These are phyloP conservation scores for Chironomus tentans DNA, from an alignment of 2,888 invertebrate species.

Conservation along the genomic window DNA sequence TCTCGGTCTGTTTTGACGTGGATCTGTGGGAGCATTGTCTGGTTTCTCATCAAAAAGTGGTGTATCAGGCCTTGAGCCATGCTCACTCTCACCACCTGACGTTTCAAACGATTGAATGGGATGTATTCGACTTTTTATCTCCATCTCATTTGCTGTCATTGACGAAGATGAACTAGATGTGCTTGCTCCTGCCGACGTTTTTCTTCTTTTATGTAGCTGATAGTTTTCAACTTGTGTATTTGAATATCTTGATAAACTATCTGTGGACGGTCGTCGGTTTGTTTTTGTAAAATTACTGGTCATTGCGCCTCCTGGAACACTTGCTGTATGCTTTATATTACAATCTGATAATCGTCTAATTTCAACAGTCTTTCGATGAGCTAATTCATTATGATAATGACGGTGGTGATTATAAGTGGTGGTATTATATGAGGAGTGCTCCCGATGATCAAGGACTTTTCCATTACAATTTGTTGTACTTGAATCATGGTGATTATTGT, in stretches of 20 bases:
- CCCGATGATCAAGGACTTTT: constrained; percentile 25
- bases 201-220: constrained; percentile 29
- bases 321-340: constrained; percentile 33
- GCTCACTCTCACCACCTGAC: constrained; percentile 52
- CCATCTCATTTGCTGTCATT: constrained; percentile 30
- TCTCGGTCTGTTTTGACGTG: constrained; percentile 51
- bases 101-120: constrained; percentile 46
- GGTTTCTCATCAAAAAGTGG: constrained; percentile 75
- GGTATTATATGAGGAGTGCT: background rate
- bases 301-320: constrained; percentile 32
- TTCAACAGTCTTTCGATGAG: constrained; percentile 41
- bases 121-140: constrained; percentile 44
- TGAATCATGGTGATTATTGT: background rate
- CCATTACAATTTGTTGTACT: constrained; percentile 27
- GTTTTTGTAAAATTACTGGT: constrained; percentile 29
- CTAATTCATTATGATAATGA: constrained; percentile 15
- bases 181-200: constrained; percentile 29
- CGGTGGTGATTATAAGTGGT: constrained; percentile 7
- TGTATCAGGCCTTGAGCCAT: constrained; percentile 74
- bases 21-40: constrained; percentile 65
- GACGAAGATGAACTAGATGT: constrained; percentile 27
- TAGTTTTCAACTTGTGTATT: constrained; percentile 28
- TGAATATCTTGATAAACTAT: constrained; percentile 38
- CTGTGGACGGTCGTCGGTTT: constrained; percentile 46
- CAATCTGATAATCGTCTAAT: constrained; percentile 47